Conservation (phyloP, 2,113 vertebrate genomes). For the Phocoena sinus region DNA sequence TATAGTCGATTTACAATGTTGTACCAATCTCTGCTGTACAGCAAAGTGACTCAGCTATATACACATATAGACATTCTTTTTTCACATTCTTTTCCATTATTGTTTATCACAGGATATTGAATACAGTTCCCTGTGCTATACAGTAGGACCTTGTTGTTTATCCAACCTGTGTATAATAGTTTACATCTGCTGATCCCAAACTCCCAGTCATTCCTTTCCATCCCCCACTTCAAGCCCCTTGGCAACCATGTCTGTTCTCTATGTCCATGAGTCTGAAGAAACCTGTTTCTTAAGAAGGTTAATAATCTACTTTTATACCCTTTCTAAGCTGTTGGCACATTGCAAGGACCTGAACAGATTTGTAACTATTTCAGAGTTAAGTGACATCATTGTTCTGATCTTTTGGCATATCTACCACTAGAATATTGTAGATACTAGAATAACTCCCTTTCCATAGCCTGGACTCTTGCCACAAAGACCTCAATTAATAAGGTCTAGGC, state of each 20-base stretch:
- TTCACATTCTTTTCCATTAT: not conserved
- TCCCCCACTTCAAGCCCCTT: not conserved
- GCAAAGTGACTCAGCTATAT: not conserved
- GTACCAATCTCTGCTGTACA: not conserved
- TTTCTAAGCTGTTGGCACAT: not conserved
- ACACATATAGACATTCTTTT: not conserved
- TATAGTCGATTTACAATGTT: not conserved
- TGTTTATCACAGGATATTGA: not conserved
- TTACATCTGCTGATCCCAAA: not conserved
- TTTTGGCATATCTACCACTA: not conserved
- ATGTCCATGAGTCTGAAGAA: not conserved
- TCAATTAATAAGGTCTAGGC: not conserved
- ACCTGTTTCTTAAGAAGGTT: not conserved
- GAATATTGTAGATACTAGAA: not conserved
- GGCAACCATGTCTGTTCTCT: not conserved
- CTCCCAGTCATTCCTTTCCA: not conserved
- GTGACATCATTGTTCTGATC: not conserved
- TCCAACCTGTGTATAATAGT: not conserved
- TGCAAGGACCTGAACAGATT: not conserved
- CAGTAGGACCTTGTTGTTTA: not conserved
- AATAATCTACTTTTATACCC: not conserved
- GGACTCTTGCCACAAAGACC: not conserved
- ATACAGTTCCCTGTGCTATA: not conserved
- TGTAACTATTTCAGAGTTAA: not conserved
- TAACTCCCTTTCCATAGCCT: not conserved